Percentiles rank a stretch among this genome's conserved stretches.
Conservation (phyloP, 1,140 invertebrate genomes). For the Lerema accius region DNA sequence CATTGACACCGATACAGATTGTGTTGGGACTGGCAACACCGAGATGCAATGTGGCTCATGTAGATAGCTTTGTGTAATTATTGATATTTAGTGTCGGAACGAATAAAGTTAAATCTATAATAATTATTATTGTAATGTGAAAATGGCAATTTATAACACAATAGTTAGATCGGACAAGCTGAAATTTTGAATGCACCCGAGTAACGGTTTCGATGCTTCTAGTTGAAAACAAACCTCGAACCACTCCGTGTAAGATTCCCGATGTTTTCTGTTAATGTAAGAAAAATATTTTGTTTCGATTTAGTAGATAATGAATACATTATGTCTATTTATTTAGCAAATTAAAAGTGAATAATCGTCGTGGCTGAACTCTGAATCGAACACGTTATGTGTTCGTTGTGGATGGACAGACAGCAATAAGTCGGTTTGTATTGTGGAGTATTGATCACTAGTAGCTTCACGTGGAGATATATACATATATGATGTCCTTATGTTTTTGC, state of each 20-base stretch:
- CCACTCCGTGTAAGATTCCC: conserved; percentile 49
- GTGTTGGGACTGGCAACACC: conserved; percentile 56
- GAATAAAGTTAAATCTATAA: conserved; percentile 59
- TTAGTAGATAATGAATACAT: conserved; percentile 69
- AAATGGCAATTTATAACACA: conserved; percentile 37
- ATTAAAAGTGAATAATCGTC: conserved; percentile 44
- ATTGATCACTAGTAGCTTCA: conserved; percentile 58
- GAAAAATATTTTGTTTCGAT: conserved; percentile 60
- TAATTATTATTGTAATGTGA: conserved; percentile 52
- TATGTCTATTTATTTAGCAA: conserved; percentile 72
- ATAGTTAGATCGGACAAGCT: conserved; percentile 45
- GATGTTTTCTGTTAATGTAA: conserved; percentile 51
- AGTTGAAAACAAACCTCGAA: conserved; percentile 36
- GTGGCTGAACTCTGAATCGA: conserved; percentile 23
- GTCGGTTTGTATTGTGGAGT: conserved; percentile 30
- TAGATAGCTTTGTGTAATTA: conserved; percentile 82
- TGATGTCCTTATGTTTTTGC: conserved; percentile 53
- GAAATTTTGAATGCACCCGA: conserved; percentile 52
- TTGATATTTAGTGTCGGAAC: conserved; percentile 76
- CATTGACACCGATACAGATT: background rate
- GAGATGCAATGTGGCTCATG: conserved; percentile 68
- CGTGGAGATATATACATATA: conserved; percentile 34
- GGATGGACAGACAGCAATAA: conserved; percentile 33
- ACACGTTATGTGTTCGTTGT: conserved; percentile 27
- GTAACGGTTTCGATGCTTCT: conserved; percentile 54